Base-by-base conservation (phyloP, 2,113 vertebrate genomes). In the Lepisosteus osseus region DNA sequence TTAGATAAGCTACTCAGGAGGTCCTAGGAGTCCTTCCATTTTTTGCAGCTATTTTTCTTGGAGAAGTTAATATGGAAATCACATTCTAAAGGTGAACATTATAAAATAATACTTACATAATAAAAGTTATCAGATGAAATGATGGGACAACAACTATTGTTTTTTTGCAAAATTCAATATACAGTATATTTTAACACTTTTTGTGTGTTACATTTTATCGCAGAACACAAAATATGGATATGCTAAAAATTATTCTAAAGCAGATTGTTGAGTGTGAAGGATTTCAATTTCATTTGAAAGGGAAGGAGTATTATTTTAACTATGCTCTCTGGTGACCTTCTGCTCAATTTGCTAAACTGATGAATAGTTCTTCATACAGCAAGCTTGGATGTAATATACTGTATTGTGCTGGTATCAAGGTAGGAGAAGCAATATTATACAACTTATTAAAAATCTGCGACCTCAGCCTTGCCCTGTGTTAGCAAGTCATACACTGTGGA, bases 371-470 rank as follows among this genome's bases (percentile, higher is more conserved):
- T 68, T 40, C 61, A 54, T 13, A 4, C 15, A 57, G 41, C 8
- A n/a, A 13, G n/a, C 44, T 29, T 55, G 17, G 61, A 12, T 29
- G 2, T 29, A 29, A 15, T 42, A 2, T 65, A 12, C 54, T 61
- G 6, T 61, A 12, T 54, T 61, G 6, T 61, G 42, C 15, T 51
- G 54, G 41, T 54, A 56, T 56, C 54, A 69, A 51, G 9, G 15
- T 13, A 40, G 11, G 55, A 54, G 62, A 75, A 64, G 54, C 71
- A 71, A 71, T 76, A 69, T 69, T 41, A 9, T 55, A 69, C 51
- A 29, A 40, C 29, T 64, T 76, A 72, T 74, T 56, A 67, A 65
- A 68, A 68, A 47, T 2, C 62, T 42, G 15, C 51, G 61, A 71
- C 71, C 59, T 64, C 64, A 42, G 47, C 56, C 15, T 61, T 71